Conservation (phyloP, 2,888 invertebrate genomes). For the Laothoe populi region DNA sequence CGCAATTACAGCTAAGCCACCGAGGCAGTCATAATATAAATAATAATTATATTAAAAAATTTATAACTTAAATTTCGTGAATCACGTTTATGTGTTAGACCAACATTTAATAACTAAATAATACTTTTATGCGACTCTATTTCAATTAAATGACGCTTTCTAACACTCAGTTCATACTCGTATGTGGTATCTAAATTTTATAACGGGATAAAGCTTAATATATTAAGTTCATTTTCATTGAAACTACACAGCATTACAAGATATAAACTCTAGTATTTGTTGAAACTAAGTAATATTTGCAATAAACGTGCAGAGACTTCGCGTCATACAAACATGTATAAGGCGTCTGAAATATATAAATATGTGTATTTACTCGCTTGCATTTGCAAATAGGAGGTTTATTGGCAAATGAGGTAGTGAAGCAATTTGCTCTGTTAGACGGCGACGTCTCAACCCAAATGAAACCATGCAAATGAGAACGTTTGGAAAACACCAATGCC, state of each 20-base stretch:
- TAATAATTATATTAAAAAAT: no score
- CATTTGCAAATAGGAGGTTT: slow-evolving; percentile 1
- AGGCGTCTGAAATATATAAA: background rate
- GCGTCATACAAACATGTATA: no score
- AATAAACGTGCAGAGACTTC: background rate
- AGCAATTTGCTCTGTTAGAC: slow-evolving; percentile 28
- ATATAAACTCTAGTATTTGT: background rate
- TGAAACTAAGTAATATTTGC: background rate
- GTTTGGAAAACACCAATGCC: slow-evolving; percentile 37
- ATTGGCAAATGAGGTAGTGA: background rate
- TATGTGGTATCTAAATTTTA: no score
- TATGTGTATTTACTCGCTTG: background rate
- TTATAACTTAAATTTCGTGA: no score
- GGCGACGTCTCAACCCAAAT: slow-evolving; percentile 34
- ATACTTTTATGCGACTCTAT: background rate
- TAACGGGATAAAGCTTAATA: no score
- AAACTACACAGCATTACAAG: no score
- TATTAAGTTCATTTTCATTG: no score
- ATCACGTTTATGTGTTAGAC: no score
- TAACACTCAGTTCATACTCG: background rate
- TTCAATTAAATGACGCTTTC: background rate
- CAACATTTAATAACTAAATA: background rate
- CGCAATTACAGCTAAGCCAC: no score
- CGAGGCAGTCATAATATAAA: no score
- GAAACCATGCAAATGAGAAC: slow-evolving; percentile 45